Conservation (phyloP, 2,888 invertebrate genomes). For the Herminia tarsipennalis region DNA sequence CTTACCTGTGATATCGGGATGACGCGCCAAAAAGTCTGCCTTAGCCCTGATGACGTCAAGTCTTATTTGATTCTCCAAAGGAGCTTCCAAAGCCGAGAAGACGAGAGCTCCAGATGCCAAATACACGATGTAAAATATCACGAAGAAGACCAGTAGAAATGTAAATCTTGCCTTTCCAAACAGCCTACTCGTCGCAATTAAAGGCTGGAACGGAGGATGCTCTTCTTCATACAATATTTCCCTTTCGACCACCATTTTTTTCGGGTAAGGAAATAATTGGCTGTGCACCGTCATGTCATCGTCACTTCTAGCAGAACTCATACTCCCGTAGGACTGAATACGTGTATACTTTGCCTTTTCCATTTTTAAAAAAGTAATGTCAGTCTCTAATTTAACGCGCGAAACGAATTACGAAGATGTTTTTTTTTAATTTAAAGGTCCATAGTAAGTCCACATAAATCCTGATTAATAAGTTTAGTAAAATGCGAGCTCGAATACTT, state of each 20-base stretch:
- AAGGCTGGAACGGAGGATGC: conserved; percentile 75
- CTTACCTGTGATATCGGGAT: conserved; percentile 88
- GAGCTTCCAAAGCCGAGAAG: conserved; percentile 88
- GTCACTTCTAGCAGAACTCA: conserved; percentile 72
- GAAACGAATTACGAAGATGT: conserved; percentile 21
- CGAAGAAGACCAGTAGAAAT: conserved; percentile 81
- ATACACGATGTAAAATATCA: conserved; percentile 87
- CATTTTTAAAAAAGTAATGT: conserved; percentile 45
- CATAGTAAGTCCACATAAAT: conserved; percentile 27
- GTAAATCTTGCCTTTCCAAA: conserved; percentile 85
- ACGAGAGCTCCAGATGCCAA: conserved; percentile 88
- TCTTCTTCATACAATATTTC: conserved; percentile 79
- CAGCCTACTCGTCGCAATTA: conserved; percentile 71
- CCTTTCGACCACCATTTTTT: conserved; percentile 73
- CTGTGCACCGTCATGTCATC: conserved; percentile 81
- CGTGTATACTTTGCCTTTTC: conserved; percentile 65
- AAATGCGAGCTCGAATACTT: conserved; percentile 21
- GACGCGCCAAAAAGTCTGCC: conserved; percentile 82
- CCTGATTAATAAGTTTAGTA: conserved; percentile 24
- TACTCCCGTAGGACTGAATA: conserved; percentile 78
- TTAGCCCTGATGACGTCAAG: conserved; percentile 80
- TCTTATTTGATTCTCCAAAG: conserved; percentile 85
- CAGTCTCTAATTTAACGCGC: conserved; percentile 14
- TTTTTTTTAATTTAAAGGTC: conserved; percentile 19
- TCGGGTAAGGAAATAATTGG: conserved; percentile 72